These are phyloP conservation scores for Sepiola atlantica DNA, from an alignment of 2,888 invertebrate genomes.

Conservation along the genomic window DNA sequence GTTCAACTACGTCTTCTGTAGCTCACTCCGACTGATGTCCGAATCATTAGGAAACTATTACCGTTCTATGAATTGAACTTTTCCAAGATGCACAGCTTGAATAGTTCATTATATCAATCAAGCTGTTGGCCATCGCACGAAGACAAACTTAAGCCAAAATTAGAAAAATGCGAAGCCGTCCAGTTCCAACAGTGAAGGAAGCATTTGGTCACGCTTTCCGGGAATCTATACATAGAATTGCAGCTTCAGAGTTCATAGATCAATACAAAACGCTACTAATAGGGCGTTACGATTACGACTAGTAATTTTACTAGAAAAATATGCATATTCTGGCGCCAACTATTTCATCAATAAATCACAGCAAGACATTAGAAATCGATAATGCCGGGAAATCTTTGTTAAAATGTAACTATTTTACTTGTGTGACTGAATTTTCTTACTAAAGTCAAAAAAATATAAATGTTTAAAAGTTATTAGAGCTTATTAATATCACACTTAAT, in stretches of 20 bases:
- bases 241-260: not conserved
- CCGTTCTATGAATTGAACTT: not conserved
- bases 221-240: not conserved
- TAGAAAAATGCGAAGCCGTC: not conserved
- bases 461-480: too few species aligned
- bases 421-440: too few species aligned
- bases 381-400: too few species aligned
- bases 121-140: not conserved
- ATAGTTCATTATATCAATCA: conserved; percentile 32
- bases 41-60: not conserved
- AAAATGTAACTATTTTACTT: too few species aligned
- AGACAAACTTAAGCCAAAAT: not conserved
- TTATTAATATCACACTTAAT: too few species aligned
- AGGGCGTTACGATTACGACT: not conserved
- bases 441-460: too few species aligned
- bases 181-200: not conserved
- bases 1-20: not conserved
- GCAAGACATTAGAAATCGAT: too few species aligned
- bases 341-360: too few species aligned
- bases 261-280: not conserved
- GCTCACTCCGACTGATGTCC: not conserved
- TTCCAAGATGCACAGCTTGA: not conserved
- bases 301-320: not conserved
- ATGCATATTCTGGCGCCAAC: too few species aligned
- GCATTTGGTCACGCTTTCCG: conserved; percentile 2